A percentile compares a stretch with the other conserved stretches of the same genome.
Conservation (phyloP, 1,140 invertebrate genomes). For the Brachionus angularis region DNA sequence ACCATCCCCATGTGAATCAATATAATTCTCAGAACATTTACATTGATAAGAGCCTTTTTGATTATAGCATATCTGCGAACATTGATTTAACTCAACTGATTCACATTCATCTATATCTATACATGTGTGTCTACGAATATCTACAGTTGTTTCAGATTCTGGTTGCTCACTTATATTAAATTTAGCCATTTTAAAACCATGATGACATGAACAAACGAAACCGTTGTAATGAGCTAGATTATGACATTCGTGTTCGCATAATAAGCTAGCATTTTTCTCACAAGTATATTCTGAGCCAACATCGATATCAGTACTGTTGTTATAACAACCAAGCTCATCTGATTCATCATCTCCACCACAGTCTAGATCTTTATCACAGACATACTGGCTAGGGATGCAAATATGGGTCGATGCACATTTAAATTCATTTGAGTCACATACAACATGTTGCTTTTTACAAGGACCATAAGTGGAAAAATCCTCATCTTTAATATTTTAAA, state of each 20-base stretch:
- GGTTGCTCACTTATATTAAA: not conserved
- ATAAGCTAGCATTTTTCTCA: not conserved
- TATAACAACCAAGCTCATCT: conserved; percentile 27
- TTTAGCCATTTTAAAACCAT: conserved; percentile 27
- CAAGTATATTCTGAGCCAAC: not conserved
- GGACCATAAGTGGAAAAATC: conserved; percentile 20
- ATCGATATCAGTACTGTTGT: not conserved
- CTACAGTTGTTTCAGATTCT: too few species aligned
- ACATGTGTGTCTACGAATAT: conserved; percentile 14
- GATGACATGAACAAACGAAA: conserved; percentile 32
- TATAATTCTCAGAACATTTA: conserved; percentile 37
- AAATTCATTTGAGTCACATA: not conserved
- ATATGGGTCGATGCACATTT: conserved; percentile 4
- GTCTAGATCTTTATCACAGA: conserved; percentile 29
- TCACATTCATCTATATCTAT: conserved; percentile 31
- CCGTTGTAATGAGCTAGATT: not conserved
- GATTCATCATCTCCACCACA: conserved; percentile 23
- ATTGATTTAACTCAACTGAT: conserved; percentile 29
- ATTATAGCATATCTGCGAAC: conserved; percentile 22
- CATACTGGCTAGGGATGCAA: conserved; percentile 31
- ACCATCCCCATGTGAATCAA: conserved; percentile 10
- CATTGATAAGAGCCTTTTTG: conserved; percentile 37
- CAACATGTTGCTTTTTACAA: not conserved
- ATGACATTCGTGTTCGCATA: conserved; percentile 22
- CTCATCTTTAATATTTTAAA: not conserved